Evolutionary conservation across 2,113 vertebrate species (phyloP), one percentile per base, ranked within the genome.

Genomic region (Excalfactoria chinensis): DNA sequence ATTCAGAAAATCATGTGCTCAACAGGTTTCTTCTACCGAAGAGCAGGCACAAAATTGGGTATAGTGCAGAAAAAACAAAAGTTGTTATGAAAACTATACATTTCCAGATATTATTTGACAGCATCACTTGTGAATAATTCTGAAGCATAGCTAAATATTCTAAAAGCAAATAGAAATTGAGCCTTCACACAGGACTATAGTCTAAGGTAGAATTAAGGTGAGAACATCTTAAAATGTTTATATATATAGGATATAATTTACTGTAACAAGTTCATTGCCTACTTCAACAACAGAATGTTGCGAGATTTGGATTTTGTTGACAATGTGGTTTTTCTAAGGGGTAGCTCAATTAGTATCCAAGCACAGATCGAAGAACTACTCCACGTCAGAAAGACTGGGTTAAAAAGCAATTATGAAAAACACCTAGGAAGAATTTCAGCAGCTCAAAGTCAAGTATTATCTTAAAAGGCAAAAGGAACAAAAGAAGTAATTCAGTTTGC

Each of bases 401-500:
- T 95, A 85, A 48, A 75, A 94, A 84, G 58, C 40, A 76, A 23
- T 67, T 85, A 49, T 7, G 55, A 91, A 89, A 69, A 93, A 80
- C 60, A 83, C 75, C 74, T 94, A 89, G 79, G 13, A 89, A 80
- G 59, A 89, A 67, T 83, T 92, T 87, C 48, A 89, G 71, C 26
- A 67, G 46, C 49, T 95, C 51, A 74, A 93, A 83, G 80, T 73
- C 41, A 89, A 93, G 82, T 76, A 67, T 87, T 88, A 80, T 85
- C 87, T 94, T 89, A 88, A 95, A 93, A 89, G 75, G 74, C 68
- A 93, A 79, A 79, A 83, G 46, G 56, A 93, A 95, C 63, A 83
- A 89, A 91, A 92, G 87, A 75, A 77, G 21, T 73, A 76, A 89
- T 91, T 93, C 64, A 59, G 68, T 91, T 89, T 77, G 63, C 8